Evolutionary conservation across 2,888 invertebrate species (phyloP), one percentile per base, ranked within the genome.

Genomic region (Sphinx pinastri): DNA sequence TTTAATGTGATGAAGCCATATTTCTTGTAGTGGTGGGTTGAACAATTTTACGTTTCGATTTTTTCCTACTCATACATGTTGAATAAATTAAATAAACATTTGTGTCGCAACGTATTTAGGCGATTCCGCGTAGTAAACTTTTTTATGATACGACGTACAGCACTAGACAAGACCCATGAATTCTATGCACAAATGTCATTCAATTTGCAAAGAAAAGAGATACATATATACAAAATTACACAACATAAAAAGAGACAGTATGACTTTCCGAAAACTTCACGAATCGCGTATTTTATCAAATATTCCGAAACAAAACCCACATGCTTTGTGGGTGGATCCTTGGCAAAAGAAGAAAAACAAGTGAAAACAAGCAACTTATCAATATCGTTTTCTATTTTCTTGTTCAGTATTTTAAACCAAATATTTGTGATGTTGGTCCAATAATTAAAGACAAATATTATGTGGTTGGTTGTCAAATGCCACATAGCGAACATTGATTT

Each of bases 401-500:
- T 19, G 11, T 16, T 45, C n/a, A 31, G 31, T 55, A 25, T 51
- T 63, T 2, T 13, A 68, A n/a, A n/a, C n/a, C 55, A 47, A 63
- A 54, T 52, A 49, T 55, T 45, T 16, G 31, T 55, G 16, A 71
- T 55, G 12, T 55, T 68, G 51, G 25, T 38, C 45, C 59, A 51
- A 54, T 67, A n/a, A 16, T 51, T 8, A 51, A n/a, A n/a, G 73
- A 73, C 68, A 71, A 74, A 51, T 59, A 51, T 49, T 49, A 79
- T 82, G 81, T 54, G 54, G 81, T 87, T 85, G 84, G 84, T 78
- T 78, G 82, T 83, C 86, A 86, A 86, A 78, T 79, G 77, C 78
- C 79, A 81, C 79, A 81, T 79, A 79, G 80, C 83, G 81, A 85
- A 84, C 85, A 88, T 87, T 81, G 81, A 82, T 88, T 86, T 87